Conservation (phyloP, 2,888 invertebrate genomes). For the Argynnis bischoffii region DNA sequence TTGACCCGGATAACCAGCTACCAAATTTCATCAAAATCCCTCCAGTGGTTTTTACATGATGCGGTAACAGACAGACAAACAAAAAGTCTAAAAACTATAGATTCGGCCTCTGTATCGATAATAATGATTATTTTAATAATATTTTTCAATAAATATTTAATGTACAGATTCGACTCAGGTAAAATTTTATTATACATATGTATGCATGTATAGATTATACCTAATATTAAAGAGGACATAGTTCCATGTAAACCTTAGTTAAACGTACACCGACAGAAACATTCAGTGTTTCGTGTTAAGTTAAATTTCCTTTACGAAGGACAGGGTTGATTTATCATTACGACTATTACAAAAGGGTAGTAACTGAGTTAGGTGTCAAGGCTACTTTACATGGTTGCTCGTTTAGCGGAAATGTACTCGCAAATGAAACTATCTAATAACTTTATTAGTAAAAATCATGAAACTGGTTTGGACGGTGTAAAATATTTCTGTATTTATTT, state of each 20-base stretch:
- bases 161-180: too few relatives aligned
- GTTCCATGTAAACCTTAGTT: background rate
- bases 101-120: too few relatives aligned
- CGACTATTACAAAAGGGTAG: conserved; percentile 17
- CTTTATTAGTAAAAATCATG: background rate
- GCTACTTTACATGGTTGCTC: background rate
- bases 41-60: too few relatives aligned
- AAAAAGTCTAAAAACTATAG: too few relatives aligned
- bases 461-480: background rate
- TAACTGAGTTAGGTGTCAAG: conserved; percentile 21
- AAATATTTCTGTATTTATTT: too few relatives aligned
- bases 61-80: too few relatives aligned
- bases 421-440: conserved; percentile 1
- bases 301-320: conserved; percentile 19
- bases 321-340: conserved; percentile 30
- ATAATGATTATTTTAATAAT: too few relatives aligned
- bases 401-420: background rate
- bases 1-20: too few relatives aligned
- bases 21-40: too few relatives aligned
- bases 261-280: conserved; percentile 1
- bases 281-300: conserved; percentile 8
- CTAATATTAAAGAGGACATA: background rate
- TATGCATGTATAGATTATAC: too few relatives aligned
- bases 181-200: too few relatives aligned
- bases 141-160: too few relatives aligned